Base-by-base conservation (phyloP, 2,113 vertebrate species). In the Neopipo cinnamomea region DNA sequence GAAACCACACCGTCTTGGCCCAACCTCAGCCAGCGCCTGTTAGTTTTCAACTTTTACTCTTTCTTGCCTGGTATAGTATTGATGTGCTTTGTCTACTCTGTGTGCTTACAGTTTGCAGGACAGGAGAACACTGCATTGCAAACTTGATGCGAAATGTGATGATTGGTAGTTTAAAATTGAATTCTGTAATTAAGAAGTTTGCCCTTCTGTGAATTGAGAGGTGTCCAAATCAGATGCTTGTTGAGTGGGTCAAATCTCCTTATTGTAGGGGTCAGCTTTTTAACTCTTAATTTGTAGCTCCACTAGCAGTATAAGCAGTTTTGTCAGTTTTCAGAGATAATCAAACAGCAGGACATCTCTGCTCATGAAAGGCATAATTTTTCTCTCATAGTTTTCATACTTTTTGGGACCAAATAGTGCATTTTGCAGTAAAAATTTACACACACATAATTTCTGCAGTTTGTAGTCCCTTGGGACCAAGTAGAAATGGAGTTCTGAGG, bases 11-110 rank as follows among this genome's bases (percentile, higher is more conserved):
- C 97, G 97, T 99, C 96, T 96, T 99, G 97, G 97, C 98, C 86
- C 98, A 98, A 72, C 98, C 98, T 82, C 99, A 99, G 96, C 89
- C 98, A 96, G 97, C 98, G 77, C 98, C 98, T 97, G 99, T 99
- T 98, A 99, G 98, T 98, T 94, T 65, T 96, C 97, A 96, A 96
- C 95, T 96, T 95, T 97, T 96, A 96, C 93, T 96, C 92, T 96
- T 91, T 97, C 95, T 91, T 96, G 89, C 89, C 96, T 97, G 97
- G 96, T 97, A 97, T 97, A 97, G 97, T 98, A 97, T 96, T 80
- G 87, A 42, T 94, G 95, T 96, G 89, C 80, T 93, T 95, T 90
- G 87, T 92, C 27, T 66, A 52, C 44, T 80, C 20, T 18, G 58
- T 44, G 53, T 95, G 71, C 66, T 95, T 89, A 21, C 28, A 19